These are phyloP conservation scores for Pitta sordida DNA, from an alignment of 2,113 vertebrate species.

Conservation along the genomic window DNA sequence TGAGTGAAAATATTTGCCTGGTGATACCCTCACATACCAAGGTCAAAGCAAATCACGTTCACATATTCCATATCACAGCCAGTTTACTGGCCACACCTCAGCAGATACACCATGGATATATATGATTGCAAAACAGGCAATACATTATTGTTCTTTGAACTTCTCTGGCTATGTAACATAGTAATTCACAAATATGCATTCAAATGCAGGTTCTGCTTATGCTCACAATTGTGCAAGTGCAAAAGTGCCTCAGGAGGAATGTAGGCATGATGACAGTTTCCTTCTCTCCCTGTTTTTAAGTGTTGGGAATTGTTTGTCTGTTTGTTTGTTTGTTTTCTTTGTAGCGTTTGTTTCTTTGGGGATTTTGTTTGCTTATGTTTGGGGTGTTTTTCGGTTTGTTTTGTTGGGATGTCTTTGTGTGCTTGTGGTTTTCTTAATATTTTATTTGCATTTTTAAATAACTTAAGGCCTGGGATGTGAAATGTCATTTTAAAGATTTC, in stretches of 20 bases:
- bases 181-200: background rate
- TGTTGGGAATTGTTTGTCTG: background rate
- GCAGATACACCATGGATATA: background rate
- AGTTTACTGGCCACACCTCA: background rate
- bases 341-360: no score
- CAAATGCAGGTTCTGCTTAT: background rate
- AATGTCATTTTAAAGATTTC: background rate
- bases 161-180: background rate
- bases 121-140: background rate
- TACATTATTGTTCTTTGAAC: background rate
- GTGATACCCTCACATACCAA: background rate
- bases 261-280: background rate
- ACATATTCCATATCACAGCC: conserved; percentile 11
- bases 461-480: background rate
- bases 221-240: background rate
- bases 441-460: background rate
- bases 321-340: no score
- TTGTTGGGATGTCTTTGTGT: no score
- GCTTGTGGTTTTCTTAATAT: no score
- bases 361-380: background rate
- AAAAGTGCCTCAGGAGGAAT: background rate
- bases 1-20: conserved; percentile 34
- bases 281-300: background rate
- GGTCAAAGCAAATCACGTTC: conserved; percentile 45
- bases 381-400: background rate